Conservation (phyloP, 2,113 vertebrate species). For the Muntiacus muntjak region DNA sequence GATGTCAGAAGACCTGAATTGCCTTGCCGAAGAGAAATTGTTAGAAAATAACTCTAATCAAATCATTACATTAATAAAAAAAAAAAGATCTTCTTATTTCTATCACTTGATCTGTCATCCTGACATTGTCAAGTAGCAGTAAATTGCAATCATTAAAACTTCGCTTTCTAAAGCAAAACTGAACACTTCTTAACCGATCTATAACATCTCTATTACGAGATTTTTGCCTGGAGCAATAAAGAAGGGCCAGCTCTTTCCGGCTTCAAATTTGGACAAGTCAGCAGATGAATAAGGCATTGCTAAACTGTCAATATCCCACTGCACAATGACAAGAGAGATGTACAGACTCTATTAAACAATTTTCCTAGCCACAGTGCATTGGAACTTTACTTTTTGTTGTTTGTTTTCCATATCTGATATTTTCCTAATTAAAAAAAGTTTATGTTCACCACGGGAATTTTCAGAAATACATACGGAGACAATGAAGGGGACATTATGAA, state of each 20-base stretch:
- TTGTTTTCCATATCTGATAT: not conserved
- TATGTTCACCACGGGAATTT: accelerated
- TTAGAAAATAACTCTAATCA: not conserved
- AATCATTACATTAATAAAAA: not conserved
- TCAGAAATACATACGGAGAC: not conserved
- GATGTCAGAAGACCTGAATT: not conserved
- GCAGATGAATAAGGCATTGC: not conserved
- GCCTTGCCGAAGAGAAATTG: not conserved
- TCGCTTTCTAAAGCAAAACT: not conserved
- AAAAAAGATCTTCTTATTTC: not conserved
- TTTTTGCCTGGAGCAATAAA: not conserved
- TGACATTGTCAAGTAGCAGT: not conserved
- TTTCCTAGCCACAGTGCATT: too few relatives aligned
- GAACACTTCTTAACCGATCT: not conserved
- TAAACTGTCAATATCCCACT: not conserved
- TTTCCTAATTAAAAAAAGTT: not conserved
- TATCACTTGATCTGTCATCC: not conserved
- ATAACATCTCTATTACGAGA: not conserved
- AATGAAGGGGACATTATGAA: too few relatives aligned
- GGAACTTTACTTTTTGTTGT: too few relatives aligned
- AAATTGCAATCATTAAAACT: not conserved
- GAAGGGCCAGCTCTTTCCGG: not conserved
- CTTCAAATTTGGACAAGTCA: not conserved
- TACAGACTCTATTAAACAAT: not conserved
- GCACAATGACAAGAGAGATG: not conserved